Evolutionary conservation across 2,113 vertebrate species (phyloP), one percentile per base, ranked within the genome.

Genomic region (Meleagris gallopavo): DNA sequence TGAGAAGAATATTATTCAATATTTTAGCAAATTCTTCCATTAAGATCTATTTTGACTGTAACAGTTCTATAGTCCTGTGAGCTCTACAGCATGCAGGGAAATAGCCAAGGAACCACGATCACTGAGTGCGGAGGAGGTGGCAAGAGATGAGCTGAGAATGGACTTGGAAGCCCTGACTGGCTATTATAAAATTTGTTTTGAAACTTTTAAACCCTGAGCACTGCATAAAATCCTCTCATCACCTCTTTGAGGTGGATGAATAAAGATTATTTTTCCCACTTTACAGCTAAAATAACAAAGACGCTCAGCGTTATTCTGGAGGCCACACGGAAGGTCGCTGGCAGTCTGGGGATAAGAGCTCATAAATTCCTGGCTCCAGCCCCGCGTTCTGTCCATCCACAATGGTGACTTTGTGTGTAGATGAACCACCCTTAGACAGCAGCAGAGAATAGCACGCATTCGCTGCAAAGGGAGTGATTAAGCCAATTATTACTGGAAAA

Each of bases 331-430:
- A 93, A 77, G 80, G 58, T 77, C 93, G 34, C 66, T 90, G 77
- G 61, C 83, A 89, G 73, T 36, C 80, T 61, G 46, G 74, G 79
- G 71, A 89, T 74, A 86, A 85, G 58, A 41, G 65, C 46, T 92
- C 89, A 86, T 77, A 91, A 88, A 89, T 96, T 97, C 94, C 96
- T 96, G 96, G 95, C 95, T 91, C 38, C 61, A n/a, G 18, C 93
- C n/a, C 65, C 79, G 67, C 0, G 0, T 61, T 74, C 89, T 82
- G 87, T 78, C 93, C 91, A 54, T 8, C 1, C 3, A 96, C 91
- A 97, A 93, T 91, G 88, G 87, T 78, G 93, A 91, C 91, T 95
- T 81, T 96, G 95, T 95, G 86, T 86, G 80, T 38, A 36, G 94
- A 95, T 90, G 90, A 93, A 65, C 74, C 86, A 66, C 34, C n/a